Conservation (phyloP, 2,888 invertebrate species). For the Lasioglossum oenotherae region DNA sequence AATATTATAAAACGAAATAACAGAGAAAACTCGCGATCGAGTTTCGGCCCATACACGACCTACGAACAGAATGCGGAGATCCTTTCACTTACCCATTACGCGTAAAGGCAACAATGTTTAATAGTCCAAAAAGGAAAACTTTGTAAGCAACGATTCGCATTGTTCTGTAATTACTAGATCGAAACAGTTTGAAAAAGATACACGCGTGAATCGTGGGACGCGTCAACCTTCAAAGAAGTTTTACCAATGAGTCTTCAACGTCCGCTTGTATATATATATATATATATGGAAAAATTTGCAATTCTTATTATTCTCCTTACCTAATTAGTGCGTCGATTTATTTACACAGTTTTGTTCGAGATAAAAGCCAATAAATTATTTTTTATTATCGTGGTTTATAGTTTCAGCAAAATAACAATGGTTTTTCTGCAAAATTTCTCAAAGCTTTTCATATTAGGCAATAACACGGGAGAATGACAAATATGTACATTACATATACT, state of each 20-base stretch:
- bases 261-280: not conserved
- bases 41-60: not conserved
- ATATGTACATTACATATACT: too few species aligned
- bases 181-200: not conserved
- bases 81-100: slow-evolving; percentile 57
- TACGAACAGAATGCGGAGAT: not conserved
- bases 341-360: not conserved
- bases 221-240: not conserved
- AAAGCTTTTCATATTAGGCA: not conserved
- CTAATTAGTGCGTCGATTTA: not conserved
- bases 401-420: not conserved
- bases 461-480: not conserved
- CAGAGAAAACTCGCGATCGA: not conserved
- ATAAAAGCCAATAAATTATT: not conserved
- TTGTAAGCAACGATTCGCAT: not conserved
- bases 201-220: not conserved
- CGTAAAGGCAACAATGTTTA: slow-evolving; percentile 10
- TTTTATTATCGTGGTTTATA: not conserved
- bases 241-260: not conserved
- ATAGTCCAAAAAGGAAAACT: slow-evolving; percentile 15
- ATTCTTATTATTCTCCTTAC: not conserved
- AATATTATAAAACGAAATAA: not conserved
- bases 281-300: not conserved
- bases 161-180: not conserved
- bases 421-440: not conserved